Evolutionary conservation across 2,113 vertebrate species (phyloP).

Genomic region (Fregetta grallaria): DNA sequence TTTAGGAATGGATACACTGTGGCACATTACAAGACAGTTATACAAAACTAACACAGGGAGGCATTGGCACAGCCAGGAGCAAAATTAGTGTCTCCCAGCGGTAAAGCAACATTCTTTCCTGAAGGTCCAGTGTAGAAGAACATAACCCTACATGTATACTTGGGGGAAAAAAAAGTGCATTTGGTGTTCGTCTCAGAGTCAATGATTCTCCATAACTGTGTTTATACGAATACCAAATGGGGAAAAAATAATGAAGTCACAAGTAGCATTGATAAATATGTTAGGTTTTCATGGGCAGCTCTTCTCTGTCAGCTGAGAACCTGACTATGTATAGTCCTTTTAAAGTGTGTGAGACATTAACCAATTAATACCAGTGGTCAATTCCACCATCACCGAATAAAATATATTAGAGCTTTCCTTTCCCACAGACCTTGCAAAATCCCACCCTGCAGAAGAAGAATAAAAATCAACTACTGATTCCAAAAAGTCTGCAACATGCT

Average conservation of each 20-base stretch:
- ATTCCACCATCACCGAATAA: background rate
- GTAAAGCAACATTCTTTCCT: background rate
- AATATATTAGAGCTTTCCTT: background rate
- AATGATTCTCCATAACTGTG: background rate
- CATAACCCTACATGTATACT: background rate
- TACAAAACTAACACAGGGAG: background rate
- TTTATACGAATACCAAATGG: background rate
- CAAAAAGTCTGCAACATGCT: background rate
- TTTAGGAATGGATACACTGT: background rate
- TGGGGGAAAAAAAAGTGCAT: fast-evolving
- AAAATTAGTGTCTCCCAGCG: background rate
- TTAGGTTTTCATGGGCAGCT: background rate
- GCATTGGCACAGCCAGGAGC: background rate
- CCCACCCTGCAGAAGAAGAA: background rate
- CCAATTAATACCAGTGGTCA: background rate
- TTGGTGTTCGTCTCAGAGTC: background rate
- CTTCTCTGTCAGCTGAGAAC: background rate
- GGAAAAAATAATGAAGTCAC: background rate
- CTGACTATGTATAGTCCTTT: background rate
- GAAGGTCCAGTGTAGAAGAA: background rate
- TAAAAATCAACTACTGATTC: background rate
- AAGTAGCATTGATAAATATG: background rate
- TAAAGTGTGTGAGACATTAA: background rate
- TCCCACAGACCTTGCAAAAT: background rate
- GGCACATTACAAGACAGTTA: background rate